Conservation (phyloP, 2,888 invertebrate genomes). For the Mythimna lalbum region DNA sequence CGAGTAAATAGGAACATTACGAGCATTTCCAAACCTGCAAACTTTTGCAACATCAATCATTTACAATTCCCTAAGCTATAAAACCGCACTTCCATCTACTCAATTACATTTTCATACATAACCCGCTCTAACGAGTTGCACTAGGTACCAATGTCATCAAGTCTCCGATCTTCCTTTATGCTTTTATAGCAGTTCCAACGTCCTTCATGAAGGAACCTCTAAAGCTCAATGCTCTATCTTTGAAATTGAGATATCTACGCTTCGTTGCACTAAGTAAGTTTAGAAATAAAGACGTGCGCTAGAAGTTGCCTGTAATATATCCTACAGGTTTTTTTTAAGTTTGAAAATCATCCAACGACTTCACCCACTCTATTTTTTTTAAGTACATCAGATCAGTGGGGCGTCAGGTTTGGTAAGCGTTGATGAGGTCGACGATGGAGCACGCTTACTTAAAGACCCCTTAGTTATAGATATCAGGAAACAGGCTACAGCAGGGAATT, state of each 20-base stretch:
- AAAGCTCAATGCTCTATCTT: conserved; percentile 59
- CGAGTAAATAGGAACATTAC: not conserved
- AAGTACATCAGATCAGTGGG: no score
- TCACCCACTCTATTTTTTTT: no score
- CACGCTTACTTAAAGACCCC: no score
- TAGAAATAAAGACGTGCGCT: conserved; percentile 58
- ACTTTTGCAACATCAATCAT: not conserved
- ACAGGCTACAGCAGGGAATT: no score
- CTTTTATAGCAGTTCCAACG: conserved; percentile 48
- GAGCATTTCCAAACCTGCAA: not conserved
- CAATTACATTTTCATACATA: conserved; percentile 47
- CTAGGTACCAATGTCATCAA: conserved; percentile 42
- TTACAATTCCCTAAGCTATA: not conserved
- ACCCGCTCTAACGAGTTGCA: conserved; percentile 12
- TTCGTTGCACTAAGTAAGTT: conserved; percentile 63
- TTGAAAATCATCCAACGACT: no score
- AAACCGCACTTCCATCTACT: not conserved
- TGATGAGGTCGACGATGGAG: no score
- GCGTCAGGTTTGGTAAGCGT: no score
- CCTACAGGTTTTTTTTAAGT: conserved; percentile 1
- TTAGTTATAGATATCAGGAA: no score
- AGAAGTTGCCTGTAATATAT: conserved; percentile 38
- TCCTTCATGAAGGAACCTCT: conserved; percentile 58
- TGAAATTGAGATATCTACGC: conserved; percentile 65
- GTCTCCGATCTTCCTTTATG: conserved; percentile 58